Evolutionary conservation across 2,113 vertebrate genomes (phyloP), one percentile per base, ranked within the genome.

Genomic region (Pyxicephalus adspersus): DNA sequence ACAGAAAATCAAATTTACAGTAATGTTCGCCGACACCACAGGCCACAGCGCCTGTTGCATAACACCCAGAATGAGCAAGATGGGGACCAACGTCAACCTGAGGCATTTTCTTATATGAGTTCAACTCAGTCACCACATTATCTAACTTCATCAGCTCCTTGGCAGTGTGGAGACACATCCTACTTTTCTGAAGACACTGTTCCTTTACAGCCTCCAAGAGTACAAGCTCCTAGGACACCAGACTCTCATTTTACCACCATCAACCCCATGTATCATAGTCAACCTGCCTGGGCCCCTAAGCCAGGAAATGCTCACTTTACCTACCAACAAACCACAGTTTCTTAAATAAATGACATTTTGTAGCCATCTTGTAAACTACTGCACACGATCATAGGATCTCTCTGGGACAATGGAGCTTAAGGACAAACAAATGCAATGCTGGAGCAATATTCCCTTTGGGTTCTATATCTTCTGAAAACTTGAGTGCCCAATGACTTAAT

Each of bases 261-360:
- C 54, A 81, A 81, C 23, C 79, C 79, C 20, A 81, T 74, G 79
- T 81, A 81, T 65, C 60, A 81, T 29, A 81, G 45, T 23, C n/a
- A 28, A 9, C 3, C 20, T 7, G 23, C 20, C 4, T 73, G 68
- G 67, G 5, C 7, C 7, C 11, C 26, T 9, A 20, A 31, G 22
- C 58, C 6, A 19, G 58, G 31, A 15, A 54, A 28, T 54, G 1
- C 6, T 11, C 28, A 31, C 16, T 29, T 17, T 8, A 73, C 57
- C 3, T 73, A 73, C 34, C 11, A 58, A 22, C 52, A 22, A 6
- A 6, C 20, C 9, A 8, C n/a, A 28, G 7, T 58, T 20, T 55
- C 28, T n/a, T 73, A 13, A 73, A 34, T 13, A 22, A 25, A 5
- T 31, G 5, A 20, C 18, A 5, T 50, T 23, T 15, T n/a, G 4